Evolutionary conservation across 2,797 vertebrate species (phyloP), one percentile per base, ranked within the genome.

Genomic region (Premnoplex brunnescens): DNA sequence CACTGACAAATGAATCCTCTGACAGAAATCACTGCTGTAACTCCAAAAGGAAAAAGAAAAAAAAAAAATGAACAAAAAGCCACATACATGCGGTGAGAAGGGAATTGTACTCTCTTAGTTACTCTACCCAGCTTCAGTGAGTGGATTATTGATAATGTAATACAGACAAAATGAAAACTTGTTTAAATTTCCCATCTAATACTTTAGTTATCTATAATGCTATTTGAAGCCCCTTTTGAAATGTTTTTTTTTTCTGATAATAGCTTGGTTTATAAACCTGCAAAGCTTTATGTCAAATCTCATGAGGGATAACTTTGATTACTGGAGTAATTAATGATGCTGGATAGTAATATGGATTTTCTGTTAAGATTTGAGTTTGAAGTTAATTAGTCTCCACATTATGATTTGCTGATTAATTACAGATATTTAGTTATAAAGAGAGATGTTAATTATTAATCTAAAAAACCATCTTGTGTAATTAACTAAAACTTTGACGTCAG

Each of bases 401-500:
- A 99, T 98, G 99, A 99, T 99, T 99, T 99, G 98, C 99, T 99
- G 99, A 99, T 99, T 99, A 99, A 99, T 99, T 99, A 99, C 99
- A 99, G 99, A 99, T 99, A 99, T 99, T 99, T 99, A 99, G 99
- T 98, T 99, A 98, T 98, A 98, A 99, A 99, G 99, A 98, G 98
- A 98, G 98, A 98, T 98, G 99, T 99, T 99, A 99, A 99, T 99
- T 99, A 99, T 99, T 99, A 99, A 99, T 99, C 99, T 99, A 98
- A 99, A 99, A 99, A 99, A 99, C 99, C 98, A 99, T 98, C 98
- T 98, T 97, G 98, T 97, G 95, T 98, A 99, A 99, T 99, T 99
- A 99, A 98, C 97, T 98, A 98, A 98, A 98, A 98, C 98, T 98
- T 98, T 98, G 96, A 96, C 84, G 78, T 97, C 92, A 96, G 97